Evolutionary conservation across 2,888 invertebrate genomes (phyloP), one percentile per base, ranked within the genome.

Genomic region (Caradrina kadenii): DNA sequence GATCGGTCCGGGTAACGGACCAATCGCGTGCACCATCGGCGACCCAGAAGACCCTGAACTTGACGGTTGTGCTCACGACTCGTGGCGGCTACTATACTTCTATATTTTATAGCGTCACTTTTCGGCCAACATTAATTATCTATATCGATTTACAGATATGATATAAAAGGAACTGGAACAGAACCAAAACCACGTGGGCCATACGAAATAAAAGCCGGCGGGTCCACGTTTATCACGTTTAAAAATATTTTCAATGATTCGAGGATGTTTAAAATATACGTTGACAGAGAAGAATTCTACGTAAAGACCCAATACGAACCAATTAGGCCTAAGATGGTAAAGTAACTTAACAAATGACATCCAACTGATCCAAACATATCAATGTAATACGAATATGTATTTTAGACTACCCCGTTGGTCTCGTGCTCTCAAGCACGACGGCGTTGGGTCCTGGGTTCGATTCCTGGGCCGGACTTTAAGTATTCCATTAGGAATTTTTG

Each of bases 171-270:
- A n/a, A 91, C 69, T 74, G 93, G 88, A 4, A 86, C 80, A 1
- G 82, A 85, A 26, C 95, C 96, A 1, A 94, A 92, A 73, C 96
- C 96, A 1, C 92, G 90, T 81, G 96, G 96, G 0, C 96, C 96
- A 0, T 93, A 79, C 54, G 88, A 91, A 73, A 90, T 96, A 63
- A 91, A 86, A 84, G 85, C 89, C 3, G 95, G 94, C 1, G 89
- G 90, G 3, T 90, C 15, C 54, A 83, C 86, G 7, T 76, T 75
- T 1, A 93, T 96, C 22, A 84, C 69, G 21, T 96, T 96, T 75
- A 96, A 93, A 85, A 96, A 96, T 71, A 84, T 95, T 8, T 95
- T 95, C 76, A 86, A 89, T 42, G 91, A 93, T 0, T 79, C 84
- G 2, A 86, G 88, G 74, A 90, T 86, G 59, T 95, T 95, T 66